Evolutionary conservation across 2,888 invertebrate species (phyloP).

Genomic region (Timandra comae): DNA sequence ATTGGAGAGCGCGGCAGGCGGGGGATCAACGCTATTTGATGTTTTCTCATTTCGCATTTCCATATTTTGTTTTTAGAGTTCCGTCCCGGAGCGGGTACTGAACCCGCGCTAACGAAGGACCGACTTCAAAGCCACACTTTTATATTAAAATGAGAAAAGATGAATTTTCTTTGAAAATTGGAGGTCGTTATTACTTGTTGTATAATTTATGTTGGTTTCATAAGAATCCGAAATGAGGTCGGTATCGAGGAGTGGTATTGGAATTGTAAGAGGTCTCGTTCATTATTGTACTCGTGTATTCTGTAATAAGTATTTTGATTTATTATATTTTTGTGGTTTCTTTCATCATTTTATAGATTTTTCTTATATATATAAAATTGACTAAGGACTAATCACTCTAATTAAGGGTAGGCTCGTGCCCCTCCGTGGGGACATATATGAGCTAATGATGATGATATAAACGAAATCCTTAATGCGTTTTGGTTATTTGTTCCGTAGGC

Average conservation of each 20-base stretch:
- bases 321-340: too few relatives aligned
- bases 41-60: conserved; percentile 62
- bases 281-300: background rate
- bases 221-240: conserved; percentile 18
- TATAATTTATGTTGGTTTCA: conserved; percentile 40
- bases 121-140: conserved; percentile 35
- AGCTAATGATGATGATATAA: too few relatives aligned
- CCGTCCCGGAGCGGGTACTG: conserved; percentile 12
- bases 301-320: conserved; percentile 2
- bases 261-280: background rate
- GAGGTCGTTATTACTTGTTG: conserved; percentile 52
- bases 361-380: too few relatives aligned
- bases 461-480: too few relatives aligned
- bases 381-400: too few relatives aligned
- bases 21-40: conserved; percentile 40
- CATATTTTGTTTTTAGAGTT: conserved; percentile 54
- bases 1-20: too few relatives aligned
- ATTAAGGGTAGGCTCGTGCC: too few relatives aligned
- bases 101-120: conserved; percentile 31
- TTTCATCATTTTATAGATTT: too few relatives aligned
- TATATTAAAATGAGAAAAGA: conserved; percentile 40
- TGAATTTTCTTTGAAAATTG: conserved; percentile 55
- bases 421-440: too few relatives aligned
- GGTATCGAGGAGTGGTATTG: conserved; percentile 4
- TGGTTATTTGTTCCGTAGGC: too few relatives aligned